Base-by-base conservation (phyloP, 2,113 vertebrate species). In the Marcusenius ussheri region DNA sequence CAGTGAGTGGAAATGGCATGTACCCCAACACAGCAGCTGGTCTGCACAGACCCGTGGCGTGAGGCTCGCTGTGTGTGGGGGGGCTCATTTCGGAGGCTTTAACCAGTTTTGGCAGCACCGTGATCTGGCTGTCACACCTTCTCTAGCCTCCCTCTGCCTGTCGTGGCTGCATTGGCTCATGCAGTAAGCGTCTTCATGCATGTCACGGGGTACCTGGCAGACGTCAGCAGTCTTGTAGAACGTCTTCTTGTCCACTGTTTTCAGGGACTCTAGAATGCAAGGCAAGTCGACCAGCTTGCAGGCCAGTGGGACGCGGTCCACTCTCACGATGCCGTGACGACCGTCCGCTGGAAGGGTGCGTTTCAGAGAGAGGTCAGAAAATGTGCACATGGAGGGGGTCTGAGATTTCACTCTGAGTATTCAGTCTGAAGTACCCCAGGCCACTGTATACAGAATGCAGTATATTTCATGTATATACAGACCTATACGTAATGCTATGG, bases 151-250 rank as follows among this genome's bases (percentile, higher is more conserved):
- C 27, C 51, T 21, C 51, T 13, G 42, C 19, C 42, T 1, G 45
- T 4, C 35, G 1, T 8, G 35, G 35, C 13, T 42, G 5, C n/a
- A 80, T 21, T 3, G n/a, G 5, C 74, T 42, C 31, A 42, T 6
- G 35, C 35, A 17, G 11, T 2, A 80, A 80, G 49, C 15, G 10
- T 17, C 50, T 39, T 2, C 15, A 3, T 19, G n/a, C 50, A 8
- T 19, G 47, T 35, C 10, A 11, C 15, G 2, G 4, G 49, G 92
- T 96, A 99, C 98, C 98, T 99, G 98, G 91, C 97, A 99, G 91
- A 99, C 93, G 93, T 99, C 98, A 0, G 98, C 98, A 8, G 97
- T 99, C 93, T 99, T 98, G 91, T 99, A 99, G 95, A 99, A 98
- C 0, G 96, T 97, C 94, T 97, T 98, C 94, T 97, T 99, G 93